Evolutionary conservation across 2,113 vertebrate genomes (phyloP).

Genomic region (Larimichthys polyactis): DNA sequence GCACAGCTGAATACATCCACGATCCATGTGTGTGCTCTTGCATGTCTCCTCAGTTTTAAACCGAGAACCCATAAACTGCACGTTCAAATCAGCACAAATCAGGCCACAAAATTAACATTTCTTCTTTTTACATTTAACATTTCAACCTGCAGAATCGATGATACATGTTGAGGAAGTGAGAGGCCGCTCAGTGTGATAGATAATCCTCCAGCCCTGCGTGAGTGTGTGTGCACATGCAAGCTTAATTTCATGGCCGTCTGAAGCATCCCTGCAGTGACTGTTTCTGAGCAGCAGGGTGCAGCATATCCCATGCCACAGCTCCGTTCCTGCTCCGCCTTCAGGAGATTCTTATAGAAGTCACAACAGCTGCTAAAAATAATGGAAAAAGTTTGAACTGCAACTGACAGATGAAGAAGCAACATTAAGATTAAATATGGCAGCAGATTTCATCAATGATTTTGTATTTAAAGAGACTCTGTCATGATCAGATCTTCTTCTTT

Average conservation of each 20-base stretch:
- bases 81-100: background rate
- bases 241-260: background rate
- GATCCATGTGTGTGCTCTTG: background rate
- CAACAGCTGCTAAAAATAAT: background rate
- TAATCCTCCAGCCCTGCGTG: background rate
- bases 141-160: background rate
- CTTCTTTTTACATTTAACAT: background rate
- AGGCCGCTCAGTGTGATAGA: background rate
- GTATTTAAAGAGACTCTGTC: background rate
- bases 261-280: background rate
- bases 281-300: conserved; percentile 68
- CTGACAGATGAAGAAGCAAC: background rate
- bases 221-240: background rate
- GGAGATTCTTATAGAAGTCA: background rate
- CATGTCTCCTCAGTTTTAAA: too few relatives aligned
- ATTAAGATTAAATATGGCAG: background rate
- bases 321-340: background rate
- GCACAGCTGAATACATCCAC: background rate
- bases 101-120: background rate
- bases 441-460: background rate
- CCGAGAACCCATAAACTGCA: background rate
- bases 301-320: conserved; percentile 16
- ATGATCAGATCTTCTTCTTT: background rate
- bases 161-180: background rate
- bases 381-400: background rate